Conservation (phyloP, 1,140 invertebrate species). For the Ceratitis capitata region DNA sequence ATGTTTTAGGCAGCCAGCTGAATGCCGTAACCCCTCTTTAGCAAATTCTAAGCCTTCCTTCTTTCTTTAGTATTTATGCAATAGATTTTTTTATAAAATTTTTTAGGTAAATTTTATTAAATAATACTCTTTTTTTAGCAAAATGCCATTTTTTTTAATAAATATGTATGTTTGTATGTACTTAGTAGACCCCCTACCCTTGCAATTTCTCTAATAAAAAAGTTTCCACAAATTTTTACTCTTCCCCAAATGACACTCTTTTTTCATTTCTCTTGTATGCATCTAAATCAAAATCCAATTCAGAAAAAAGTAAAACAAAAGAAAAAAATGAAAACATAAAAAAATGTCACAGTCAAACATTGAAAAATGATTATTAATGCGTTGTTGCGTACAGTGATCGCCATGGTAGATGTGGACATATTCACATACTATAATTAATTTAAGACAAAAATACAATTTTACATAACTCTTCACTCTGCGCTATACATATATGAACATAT, state of each 20-base stretch:
- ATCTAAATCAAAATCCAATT: constrained; percentile 25
- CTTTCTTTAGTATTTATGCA: not conserved
- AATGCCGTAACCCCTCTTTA: not conserved
- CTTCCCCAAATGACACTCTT: not conserved
- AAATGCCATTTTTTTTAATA: not conserved
- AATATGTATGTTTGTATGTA: not conserved
- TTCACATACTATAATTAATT: constrained; percentile 31
- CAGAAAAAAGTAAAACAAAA: not conserved
- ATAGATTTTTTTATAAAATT: not conserved
- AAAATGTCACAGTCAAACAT: constrained; percentile 36
- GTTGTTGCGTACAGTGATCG: constrained; percentile 65
- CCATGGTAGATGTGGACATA: constrained; percentile 65
- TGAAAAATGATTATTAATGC: constrained; percentile 51
- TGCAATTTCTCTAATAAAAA: constrained; percentile 21
- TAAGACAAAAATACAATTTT: not conserved
- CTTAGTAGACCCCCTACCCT: constrained; percentile 11
- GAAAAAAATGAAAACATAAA: constrained; percentile 32
- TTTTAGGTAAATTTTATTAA: not conserved
- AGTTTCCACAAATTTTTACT: constrained; percentile 17
- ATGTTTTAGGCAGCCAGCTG: not conserved
- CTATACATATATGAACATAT: no score
- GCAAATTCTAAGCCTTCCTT: not conserved
- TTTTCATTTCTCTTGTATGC: not conserved
- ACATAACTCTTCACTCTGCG: no score
- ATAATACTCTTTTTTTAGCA: not conserved